Evolutionary conservation across 2,888 invertebrate genomes (phyloP).

Genomic region (Cataglyphis livida): DNA sequence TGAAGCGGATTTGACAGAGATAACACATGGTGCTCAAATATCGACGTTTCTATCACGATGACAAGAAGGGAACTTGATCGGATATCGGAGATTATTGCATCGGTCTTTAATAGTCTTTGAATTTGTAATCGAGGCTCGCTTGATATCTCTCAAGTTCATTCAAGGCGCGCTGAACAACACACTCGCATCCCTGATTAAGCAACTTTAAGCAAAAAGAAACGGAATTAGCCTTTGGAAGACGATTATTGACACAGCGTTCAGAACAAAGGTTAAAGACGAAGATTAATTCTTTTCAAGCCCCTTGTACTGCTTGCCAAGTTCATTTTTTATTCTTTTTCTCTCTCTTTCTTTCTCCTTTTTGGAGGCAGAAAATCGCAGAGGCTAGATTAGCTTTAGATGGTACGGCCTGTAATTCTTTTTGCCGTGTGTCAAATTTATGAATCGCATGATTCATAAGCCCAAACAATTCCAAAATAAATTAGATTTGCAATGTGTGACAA

Average conservation of each 20-base stretch:
- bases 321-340: conserved; percentile 12
- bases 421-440: not conserved
- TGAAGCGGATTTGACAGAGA: conserved; percentile 63
- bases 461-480: not conserved
- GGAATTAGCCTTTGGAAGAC: conserved; percentile 35
- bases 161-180: conserved; percentile 10
- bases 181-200: conserved; percentile 9
- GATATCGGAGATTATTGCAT: conserved; percentile 51
- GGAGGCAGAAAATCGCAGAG: not conserved
- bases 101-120: conserved; percentile 63
- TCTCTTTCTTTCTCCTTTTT: not conserved
- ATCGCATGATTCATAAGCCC: not conserved
- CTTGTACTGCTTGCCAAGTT: conserved; percentile 5
- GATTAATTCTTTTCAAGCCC: conserved; percentile 43
- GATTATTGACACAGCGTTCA: conserved; percentile 40
- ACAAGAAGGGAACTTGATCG: conserved; percentile 55
- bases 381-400: not conserved
- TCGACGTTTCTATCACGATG: conserved; percentile 70
- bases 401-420: not conserved
- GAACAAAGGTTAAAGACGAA: conserved; percentile 38
- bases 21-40: conserved; percentile 59
- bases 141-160: conserved; percentile 30
- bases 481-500: not conserved
- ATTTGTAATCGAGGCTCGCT: conserved; percentile 60
- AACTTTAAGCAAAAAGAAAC: conserved; percentile 41